A percentile compares a stretch with the other conserved stretches of the same genome.
Evolutionary conservation across 1,140 invertebrate genomes (phyloP).

Genomic region (Tetramorium parvispinum): DNA sequence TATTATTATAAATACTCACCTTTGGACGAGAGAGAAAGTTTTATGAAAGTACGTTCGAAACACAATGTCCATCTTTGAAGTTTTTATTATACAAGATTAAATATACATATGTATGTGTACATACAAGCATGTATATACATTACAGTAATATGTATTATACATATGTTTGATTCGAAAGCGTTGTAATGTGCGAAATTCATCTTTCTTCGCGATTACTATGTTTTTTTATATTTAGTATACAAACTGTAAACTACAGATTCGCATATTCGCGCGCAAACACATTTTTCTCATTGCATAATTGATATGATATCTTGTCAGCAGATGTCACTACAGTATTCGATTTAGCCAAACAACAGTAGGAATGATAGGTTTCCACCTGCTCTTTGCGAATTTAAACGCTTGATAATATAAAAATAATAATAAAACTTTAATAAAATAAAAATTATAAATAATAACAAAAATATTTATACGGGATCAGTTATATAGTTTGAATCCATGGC

Average conservation of each 20-base stretch:
- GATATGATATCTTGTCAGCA: background rate
- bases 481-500: background rate
- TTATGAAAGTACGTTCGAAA: background rate
- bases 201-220: background rate
- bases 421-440: too few relatives aligned
- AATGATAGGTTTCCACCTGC: background rate
- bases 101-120: background rate
- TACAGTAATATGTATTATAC: too few relatives aligned
- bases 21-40: background rate
- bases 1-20: background rate
- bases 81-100: background rate
- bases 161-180: background rate
- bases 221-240: background rate
- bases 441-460: too few relatives aligned
- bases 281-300: background rate
- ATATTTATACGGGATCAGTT: background rate
- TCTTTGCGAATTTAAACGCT: background rate
- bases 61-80: background rate
- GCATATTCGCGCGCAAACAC: background rate
- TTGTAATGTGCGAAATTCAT: background rate
- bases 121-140: background rate
- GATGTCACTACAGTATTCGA: conserved; percentile 5
- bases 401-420: too few relatives aligned
- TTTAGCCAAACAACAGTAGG: background rate
- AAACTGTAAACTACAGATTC: background rate